Percentiles rank a stretch among this genome's conserved stretches.
Evolutionary conservation across 1,140 invertebrate species (phyloP).

Genomic region (Trinorchestia longiramus): DNA sequence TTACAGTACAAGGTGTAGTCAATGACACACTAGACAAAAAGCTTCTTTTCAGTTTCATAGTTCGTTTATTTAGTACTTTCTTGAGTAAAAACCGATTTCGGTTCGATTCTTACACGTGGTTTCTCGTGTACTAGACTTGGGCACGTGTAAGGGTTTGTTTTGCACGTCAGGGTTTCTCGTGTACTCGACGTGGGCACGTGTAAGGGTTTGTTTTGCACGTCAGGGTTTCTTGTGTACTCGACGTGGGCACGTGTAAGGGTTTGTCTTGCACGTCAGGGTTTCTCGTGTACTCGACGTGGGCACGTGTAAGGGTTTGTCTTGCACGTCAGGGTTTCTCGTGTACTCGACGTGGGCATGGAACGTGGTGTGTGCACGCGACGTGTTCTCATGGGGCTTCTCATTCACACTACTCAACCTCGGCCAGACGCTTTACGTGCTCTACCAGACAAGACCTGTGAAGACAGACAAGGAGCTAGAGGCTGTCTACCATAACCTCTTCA

Average conservation of each 20-base stretch:
- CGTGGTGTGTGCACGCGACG: constrained; percentile 87
- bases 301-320: neutral
- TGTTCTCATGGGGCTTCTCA: constrained; percentile 90
- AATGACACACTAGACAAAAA: no score
- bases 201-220: no score
- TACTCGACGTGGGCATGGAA: constrained; percentile 91
- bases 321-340: constrained; percentile 79
- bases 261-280: no score
- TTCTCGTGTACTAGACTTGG: no score
- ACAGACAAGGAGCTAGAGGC: constrained; percentile 88
- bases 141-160: no score
- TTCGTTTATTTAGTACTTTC: neutral
- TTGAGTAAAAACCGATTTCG: neutral
- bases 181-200: no score
- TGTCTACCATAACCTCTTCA: constrained; percentile 84
- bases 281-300: no score
- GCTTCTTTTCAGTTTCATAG: neutral
- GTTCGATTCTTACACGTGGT: no score
- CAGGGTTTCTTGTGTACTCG: no score
- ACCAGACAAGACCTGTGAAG: constrained; percentile 85
- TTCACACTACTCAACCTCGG: constrained; percentile 87
- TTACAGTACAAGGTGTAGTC: no score
- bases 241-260: no score
- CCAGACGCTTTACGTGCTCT: constrained; percentile 83
- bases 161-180: no score